Percentiles rank a stretch among this genome's conserved stretches.
phyloP scores from a whole-genome alignment of 2,888 invertebrate genomes.

The Sphaerophoria rueppellii region DNA sequence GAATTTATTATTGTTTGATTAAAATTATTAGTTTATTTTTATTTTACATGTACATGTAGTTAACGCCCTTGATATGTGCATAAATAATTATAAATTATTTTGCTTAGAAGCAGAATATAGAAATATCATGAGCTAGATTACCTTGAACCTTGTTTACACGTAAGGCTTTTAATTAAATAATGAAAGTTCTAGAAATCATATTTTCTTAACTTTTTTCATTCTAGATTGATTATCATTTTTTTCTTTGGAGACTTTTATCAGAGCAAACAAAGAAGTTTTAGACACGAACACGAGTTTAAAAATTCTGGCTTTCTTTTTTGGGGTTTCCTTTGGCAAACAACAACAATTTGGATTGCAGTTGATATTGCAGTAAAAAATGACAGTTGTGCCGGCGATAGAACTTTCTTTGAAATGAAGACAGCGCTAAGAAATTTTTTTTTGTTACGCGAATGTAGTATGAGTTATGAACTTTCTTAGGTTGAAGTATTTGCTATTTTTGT shows the following conservation, averaged over 20 bases:
- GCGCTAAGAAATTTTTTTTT: too few relatives aligned
- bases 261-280: neutral
- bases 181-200: slow-evolving; percentile 14
- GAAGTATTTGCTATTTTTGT: too few relatives aligned
- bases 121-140: slow-evolving; percentile 35
- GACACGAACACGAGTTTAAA: too few relatives aligned
- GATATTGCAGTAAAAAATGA: too few relatives aligned
- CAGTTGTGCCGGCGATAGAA: too few relatives aligned
- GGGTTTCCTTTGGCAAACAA: too few relatives aligned
- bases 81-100: slow-evolving; percentile 25
- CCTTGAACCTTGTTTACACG: slow-evolving; percentile 51
- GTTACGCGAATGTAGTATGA: too few relatives aligned
- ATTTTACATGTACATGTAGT: slow-evolving; percentile 27
- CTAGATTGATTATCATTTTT: neutral
- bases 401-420: too few relatives aligned
- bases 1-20: slow-evolving; percentile 20
- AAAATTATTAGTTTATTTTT: neutral
- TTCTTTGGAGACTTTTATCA: neutral
- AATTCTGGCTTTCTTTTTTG: neutral
- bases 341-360: too few relatives aligned
- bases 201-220: neutral
- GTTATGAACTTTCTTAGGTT: too few relatives aligned
- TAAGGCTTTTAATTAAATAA: neutral
- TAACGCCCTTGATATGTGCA: slow-evolving; percentile 30
- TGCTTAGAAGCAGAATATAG: slow-evolving; percentile 27